These are phyloP conservation scores for Meteorus colon DNA, from an alignment of 2,888 invertebrate species.

Conservation along the genomic window DNA sequence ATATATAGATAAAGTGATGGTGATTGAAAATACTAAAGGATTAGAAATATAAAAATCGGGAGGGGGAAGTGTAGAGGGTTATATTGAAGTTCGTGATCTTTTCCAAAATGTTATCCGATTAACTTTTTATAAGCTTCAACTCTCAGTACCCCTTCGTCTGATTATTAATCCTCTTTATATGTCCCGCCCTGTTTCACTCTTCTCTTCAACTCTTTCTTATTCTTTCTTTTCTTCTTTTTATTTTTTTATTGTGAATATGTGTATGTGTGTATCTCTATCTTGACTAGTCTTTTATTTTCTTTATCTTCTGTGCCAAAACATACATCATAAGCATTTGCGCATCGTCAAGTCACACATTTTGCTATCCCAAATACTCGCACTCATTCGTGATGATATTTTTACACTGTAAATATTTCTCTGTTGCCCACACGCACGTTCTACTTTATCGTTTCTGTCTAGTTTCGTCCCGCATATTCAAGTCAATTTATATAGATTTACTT, in stretches of 20 bases:
- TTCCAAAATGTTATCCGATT: constrained; percentile 31
- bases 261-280: not conserved
- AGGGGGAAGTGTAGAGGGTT: not conserved
- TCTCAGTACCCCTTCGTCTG: not conserved
- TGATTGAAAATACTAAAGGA: not conserved
- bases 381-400: constrained; percentile 38
- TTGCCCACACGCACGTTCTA: constrained; percentile 5
- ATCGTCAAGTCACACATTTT: constrained; percentile 19
- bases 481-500: constrained; percentile 11
- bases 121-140: constrained; percentile 6
- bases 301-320: constrained; percentile 8
- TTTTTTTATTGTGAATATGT: not conserved
- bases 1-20: not conserved
- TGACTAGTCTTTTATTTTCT: not conserved
- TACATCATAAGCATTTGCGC: constrained; percentile 17
- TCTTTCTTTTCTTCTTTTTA: not conserved
- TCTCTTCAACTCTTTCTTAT: not conserved
- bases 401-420: constrained; percentile 21
- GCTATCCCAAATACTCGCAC: constrained; percentile 38
- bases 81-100: constrained; percentile 14
- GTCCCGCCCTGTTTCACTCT: not conserved
- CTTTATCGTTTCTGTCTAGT: constrained; percentile 18
- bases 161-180: constrained; percentile 15
- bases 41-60: not conserved
- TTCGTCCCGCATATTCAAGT: constrained; percentile 23